Conservation (phyloP, 2,797 vertebrate species). For the Ptychadena robeensis region DNA sequence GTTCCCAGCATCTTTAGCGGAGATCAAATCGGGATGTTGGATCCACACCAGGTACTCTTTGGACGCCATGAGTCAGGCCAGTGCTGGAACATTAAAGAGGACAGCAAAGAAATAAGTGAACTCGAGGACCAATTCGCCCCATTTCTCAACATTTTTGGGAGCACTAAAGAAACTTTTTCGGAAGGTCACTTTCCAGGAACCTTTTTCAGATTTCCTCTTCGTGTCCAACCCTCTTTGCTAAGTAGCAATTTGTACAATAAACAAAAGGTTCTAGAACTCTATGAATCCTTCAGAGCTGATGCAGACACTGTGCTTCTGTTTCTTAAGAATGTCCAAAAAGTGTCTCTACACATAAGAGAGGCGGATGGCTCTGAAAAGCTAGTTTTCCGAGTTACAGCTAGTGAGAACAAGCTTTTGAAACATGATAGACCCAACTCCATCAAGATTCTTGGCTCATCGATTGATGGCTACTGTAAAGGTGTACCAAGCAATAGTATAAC, state of each 20-base stretch:
- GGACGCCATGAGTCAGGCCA: constrained; percentile 94
- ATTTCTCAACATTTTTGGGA: constrained; percentile 90
- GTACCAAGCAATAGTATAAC: constrained; percentile 82
- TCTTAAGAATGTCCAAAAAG: constrained; percentile 90
- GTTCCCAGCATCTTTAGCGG: constrained; percentile 98
- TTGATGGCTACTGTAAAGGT: constrained; percentile 88
- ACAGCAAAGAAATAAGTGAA: constrained; percentile 91
- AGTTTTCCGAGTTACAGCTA: constrained; percentile 89
- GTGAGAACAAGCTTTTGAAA: constrained; percentile 83
- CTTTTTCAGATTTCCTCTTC: constrained; percentile 95
- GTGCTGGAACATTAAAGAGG: constrained; percentile 95
- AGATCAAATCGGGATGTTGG: constrained; percentile 96
- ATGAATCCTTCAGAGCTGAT: constrained; percentile 94
- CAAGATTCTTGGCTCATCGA: constrained; percentile 84
- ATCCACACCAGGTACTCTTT: constrained; percentile 96
- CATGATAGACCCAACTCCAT: constrained; percentile 86
- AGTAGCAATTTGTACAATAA: constrained; percentile 94
- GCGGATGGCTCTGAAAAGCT: constrained; percentile 87
- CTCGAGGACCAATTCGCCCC: constrained; percentile 93
- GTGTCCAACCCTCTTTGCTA: constrained; percentile 89
- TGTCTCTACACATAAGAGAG: constrained; percentile 90
- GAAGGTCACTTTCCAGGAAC: constrained; percentile 92
- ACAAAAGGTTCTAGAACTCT: constrained; percentile 94
- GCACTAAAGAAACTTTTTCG: constrained; percentile 86
- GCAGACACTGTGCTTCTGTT: constrained; percentile 95